These are phyloP conservation scores for Drosophila dives DNA, from an alignment of 2,888 invertebrate genomes.

Conservation along the genomic window DNA sequence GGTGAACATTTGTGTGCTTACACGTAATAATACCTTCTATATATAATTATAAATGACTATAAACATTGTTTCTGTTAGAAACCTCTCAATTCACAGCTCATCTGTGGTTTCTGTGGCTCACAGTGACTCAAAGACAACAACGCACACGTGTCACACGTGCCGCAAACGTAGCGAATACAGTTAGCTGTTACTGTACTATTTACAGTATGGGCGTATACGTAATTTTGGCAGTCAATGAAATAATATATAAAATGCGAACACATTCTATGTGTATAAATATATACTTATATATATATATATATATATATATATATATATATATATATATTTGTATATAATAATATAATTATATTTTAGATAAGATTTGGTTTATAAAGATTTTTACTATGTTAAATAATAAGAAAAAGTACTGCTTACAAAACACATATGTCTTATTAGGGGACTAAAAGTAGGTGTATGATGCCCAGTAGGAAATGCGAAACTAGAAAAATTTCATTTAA, in stretches of 20 bases:
- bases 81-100: not conserved
- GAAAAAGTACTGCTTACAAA: not conserved
- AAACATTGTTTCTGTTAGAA: not conserved
- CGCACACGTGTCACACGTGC: not conserved
- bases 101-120: not conserved
- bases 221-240: conserved; percentile 1
- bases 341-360: not conserved
- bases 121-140: conserved; percentile 23
- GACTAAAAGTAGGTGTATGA: not conserved
- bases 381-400: not conserved
- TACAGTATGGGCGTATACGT: conserved; percentile 6
- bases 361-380: not conserved
- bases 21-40: conserved; percentile 10
- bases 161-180: not conserved
- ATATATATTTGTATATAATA: not conserved
- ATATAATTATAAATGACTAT: conserved; percentile 9
- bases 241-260: not conserved
- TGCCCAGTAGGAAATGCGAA: not conserved
- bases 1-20: conserved; percentile 7
- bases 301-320: not conserved
- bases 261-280: not conserved
- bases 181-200: conserved; percentile 2
- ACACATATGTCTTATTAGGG: not conserved
- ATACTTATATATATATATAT: not conserved
- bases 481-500: not conserved